A percentile compares a stretch with the other conserved stretches of the same genome.
Evolutionary conservation across 2,113 vertebrate species (phyloP).

Genomic region (Petrocephalus microphthalmus): DNA sequence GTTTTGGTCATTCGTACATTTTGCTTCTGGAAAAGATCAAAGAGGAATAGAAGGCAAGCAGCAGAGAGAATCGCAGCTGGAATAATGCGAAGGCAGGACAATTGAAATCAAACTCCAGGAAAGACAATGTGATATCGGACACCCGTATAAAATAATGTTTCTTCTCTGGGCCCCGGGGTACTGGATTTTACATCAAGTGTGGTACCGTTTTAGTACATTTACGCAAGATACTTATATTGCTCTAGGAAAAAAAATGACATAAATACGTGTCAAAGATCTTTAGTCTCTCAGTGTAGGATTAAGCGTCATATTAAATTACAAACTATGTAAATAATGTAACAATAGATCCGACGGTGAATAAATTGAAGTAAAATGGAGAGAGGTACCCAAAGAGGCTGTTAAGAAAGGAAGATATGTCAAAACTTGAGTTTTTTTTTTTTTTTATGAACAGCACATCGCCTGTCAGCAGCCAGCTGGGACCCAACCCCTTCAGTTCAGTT

Average conservation of each 20-base stretch:
- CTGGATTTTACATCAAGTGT: constrained; percentile 4
- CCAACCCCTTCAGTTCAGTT: neutral
- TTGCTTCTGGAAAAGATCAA: neutral
- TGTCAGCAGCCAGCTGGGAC: neutral
- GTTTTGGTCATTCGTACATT: constrained; percentile 1
- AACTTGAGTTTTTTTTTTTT: neutral
- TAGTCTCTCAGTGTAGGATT: neutral
- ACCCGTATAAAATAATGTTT: neutral
- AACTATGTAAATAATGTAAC: neutral
- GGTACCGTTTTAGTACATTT: neutral
- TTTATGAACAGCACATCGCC: neutral
- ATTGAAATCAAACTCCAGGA: neutral
- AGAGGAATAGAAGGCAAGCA: neutral
- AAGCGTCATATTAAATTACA: neutral
- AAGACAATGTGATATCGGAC: neutral
- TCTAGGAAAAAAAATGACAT: constrained; percentile 13
- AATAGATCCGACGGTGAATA: neutral
- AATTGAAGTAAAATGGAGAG: neutral
- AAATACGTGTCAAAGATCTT: neutral
- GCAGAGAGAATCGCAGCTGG: neutral
- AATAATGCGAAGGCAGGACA: neutral
- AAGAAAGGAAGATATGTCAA: no score
- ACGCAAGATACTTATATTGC: neutral
- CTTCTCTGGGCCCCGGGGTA: neutral
- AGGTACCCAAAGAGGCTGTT: neutral